Base-by-base conservation (phyloP, 1,140 invertebrate genomes). In the Trichonephila clavipes region DNA sequence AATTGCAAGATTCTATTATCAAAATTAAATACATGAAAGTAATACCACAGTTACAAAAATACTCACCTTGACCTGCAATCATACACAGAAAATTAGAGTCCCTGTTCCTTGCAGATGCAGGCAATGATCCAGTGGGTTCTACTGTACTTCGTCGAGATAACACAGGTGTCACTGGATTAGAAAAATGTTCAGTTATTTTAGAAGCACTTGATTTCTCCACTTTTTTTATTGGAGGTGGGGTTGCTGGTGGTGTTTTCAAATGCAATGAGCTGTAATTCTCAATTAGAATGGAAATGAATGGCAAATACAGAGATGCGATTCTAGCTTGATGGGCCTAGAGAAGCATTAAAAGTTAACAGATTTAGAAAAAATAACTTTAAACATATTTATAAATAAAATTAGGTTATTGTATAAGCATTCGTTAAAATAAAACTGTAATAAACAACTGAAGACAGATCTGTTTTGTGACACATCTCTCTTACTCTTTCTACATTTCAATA, bases 271-370 rank as follows among this genome's bases (percentile, higher is more conserved):
- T 94, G 28, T 88, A 94, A 96, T 98, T 98, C 94, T 98, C 98
- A 94, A 98, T 96, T 2, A 99, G 97, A 83, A 99, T 97, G 1
- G 97, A 97, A 62, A 99, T 96, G 97, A 98, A 98, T 0, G 99
- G 99, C 72, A 99, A 97, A 95, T 99, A 99, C 62, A 99, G 96
- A 10, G 98, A 97, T 0, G 98, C 98, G 91, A 99, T 98, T 90
- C 98, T 96, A 12, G 97, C 97, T 95, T 99, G 97, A 95, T 98
- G 97, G 82, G 97, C 97, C 97, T 97, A 94, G 72, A 95, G 86
- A 24, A 64, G 81, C 51, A 51, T 51, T 51, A 51, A 51, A 10
- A 51, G 7, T 51, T 12, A 51, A 51, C 0, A 7, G 10, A 51
- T 51, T 51, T 1, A 51, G 10, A 3, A 10, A 51, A 51, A 51